Conservation (phyloP, 37 sponge, comb jelly and placozoan species). For the Ephydatia muelleri region DNA sequence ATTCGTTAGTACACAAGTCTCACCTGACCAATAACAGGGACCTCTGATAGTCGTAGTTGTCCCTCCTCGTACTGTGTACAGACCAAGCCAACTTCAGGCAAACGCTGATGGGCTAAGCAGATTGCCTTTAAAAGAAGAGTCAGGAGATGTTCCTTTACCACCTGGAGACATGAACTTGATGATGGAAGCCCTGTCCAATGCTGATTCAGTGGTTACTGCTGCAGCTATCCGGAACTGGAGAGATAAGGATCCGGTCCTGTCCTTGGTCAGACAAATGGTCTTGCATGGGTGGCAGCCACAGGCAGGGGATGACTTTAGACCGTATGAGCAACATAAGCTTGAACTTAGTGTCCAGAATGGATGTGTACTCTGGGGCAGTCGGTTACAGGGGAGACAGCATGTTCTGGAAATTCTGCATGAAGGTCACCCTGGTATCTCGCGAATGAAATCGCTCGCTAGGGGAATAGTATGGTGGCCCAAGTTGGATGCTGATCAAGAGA, state of each 20-base stretch:
- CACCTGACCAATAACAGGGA: constrained; percentile 12
- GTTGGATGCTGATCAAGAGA: constrained; percentile 22
- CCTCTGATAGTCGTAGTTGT: no score
- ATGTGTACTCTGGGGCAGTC: constrained; percentile 30
- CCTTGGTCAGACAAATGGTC: not conserved
- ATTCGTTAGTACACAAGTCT: not conserved
- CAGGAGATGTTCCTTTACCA: constrained; percentile 9
- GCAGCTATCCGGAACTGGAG: constrained; percentile 26
- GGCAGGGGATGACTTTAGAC: not conserved
- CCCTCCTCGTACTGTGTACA: constrained; percentile 23
- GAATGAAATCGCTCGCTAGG: constrained; percentile 25
- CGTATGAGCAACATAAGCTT: not conserved
- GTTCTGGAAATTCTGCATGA: constrained; percentile 21
- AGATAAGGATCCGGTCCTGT: no score
- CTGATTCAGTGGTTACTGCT: constrained; percentile 4
- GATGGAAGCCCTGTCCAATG: constrained; percentile 8
- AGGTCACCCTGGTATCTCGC: constrained; percentile 46
- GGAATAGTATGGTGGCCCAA: constrained; percentile 48
- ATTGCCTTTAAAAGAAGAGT: constrained; percentile 9
- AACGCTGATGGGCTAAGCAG: constrained; percentile 44
- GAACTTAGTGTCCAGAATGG: constrained; percentile 10
- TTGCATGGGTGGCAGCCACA: constrained; percentile 1
- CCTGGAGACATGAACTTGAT: constrained; percentile 31
- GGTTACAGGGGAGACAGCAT: not conserved
- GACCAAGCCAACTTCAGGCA: not conserved